Evolutionary conservation across 2,113 vertebrate species (phyloP).

Genomic region (Chaenocephalus aceratus): DNA sequence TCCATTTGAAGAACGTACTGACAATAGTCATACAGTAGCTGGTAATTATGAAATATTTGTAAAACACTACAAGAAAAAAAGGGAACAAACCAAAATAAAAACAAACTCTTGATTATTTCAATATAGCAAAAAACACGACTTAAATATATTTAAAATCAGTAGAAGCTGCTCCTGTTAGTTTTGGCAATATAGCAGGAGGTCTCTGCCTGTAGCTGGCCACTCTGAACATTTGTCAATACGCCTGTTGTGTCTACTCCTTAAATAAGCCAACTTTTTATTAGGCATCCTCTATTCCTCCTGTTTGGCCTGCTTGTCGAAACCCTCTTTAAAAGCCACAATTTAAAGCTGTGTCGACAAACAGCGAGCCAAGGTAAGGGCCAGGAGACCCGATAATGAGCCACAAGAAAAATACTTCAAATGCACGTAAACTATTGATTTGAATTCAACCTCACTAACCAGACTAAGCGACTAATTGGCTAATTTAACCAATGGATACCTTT

Average conservation of each 20-base stretch:
- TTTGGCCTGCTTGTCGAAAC: slow-evolving; percentile 28
- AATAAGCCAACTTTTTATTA: slow-evolving; percentile 53
- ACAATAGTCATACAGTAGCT: background rate
- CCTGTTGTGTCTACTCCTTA: slow-evolving; percentile 38
- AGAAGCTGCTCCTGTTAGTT: background rate
- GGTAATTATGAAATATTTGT: background rate
- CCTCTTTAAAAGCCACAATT: slow-evolving; percentile 34
- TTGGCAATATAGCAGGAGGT: slow-evolving; percentile 33
- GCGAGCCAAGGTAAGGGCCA: background rate
- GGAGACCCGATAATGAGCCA: slow-evolving; percentile 64
- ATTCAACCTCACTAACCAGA: slow-evolving; percentile 54
- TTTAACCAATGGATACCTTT: slow-evolving; percentile 62
- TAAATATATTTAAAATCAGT: background rate
- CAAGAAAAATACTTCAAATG: slow-evolving; percentile 51
- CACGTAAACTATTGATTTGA: slow-evolving; percentile 63
- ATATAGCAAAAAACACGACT: background rate
- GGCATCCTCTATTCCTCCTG: slow-evolving; percentile 26
- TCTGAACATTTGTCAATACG: slow-evolving; percentile 44
- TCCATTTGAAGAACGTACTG: background rate
- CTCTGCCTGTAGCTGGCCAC: slow-evolving; percentile 31
- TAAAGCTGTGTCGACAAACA: slow-evolving; percentile 53
- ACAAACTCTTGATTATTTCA: background rate
- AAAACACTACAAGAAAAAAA: background rate
- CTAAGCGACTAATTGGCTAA: slow-evolving; percentile 74
- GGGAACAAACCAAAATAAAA: background rate